Base-by-base conservation (phyloP, 1,140 invertebrate genomes). In the Andrena cerasifolii region DNA sequence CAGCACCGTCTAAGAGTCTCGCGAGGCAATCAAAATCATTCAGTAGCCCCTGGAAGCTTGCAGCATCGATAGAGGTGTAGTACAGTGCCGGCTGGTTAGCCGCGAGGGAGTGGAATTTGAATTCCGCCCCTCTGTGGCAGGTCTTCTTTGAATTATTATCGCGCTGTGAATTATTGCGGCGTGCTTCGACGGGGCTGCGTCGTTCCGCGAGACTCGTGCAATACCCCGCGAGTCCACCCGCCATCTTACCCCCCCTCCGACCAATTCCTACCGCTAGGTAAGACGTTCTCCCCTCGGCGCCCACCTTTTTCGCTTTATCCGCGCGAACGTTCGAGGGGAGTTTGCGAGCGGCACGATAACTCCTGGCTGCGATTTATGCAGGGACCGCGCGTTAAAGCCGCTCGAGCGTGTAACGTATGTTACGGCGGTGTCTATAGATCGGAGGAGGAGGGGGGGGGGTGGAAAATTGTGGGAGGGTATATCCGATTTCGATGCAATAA, bases 281-380 rank as follows among this genome's bases (percentile, higher is more conserved):
- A 66, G 51, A 43, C 49, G 21, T 58, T 68, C 58, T 18, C 63
- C 16, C 43, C 12, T n/a, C 21, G n/a, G n/a, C n/a, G 47, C 33
- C 36, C 33, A 28, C n/a, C 49, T 65, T 65, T 65, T 66, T 31
- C 71, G 12, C 24, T 40, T 54, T 65, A 74, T 65, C 47, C 61
- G 71, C 36, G 40, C 2, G 24, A 65, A 47, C 43, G 33, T 65
- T 72, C 59, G 49, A 74, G 24, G 26, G 33, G 12, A n/a, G n/a
- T n/a, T n/a, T 73, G 45, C 31, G 36, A 56, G 53, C 40, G 7
- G 33, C 12, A 43, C 54, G 66, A 77, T 70, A 61, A 70, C 66
- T 77, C 51, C 36, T 18, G 4, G 18, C 40, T 49, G 12, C 43
- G 74, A 77, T 77, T 77, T 70, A 77, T 77, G 66, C 53, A 59